Percentiles rank a stretch among this genome's conserved stretches.
These are phyloP conservation scores for Malthinus seriepunctatus DNA, from an alignment of 2,888 invertebrate genomes.

Conservation along the genomic window DNA sequence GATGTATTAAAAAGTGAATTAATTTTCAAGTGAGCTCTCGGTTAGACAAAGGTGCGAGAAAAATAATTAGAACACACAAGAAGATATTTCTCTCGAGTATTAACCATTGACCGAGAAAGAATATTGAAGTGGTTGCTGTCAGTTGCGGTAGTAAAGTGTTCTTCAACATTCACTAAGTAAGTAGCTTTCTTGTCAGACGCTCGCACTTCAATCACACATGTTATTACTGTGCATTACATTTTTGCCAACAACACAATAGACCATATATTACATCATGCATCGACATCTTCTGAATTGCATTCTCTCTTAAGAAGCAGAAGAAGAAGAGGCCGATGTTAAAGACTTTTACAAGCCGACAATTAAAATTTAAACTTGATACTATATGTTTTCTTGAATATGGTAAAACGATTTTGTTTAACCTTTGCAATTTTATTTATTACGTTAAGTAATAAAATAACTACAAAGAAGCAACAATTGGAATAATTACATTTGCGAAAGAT, in stretches of 20 bases:
- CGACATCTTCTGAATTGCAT: slow-evolving; percentile 17
- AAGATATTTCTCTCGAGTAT: slow-evolving; percentile 24
- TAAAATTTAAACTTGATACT: slow-evolving; percentile 35
- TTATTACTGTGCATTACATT: slow-evolving; percentile 51
- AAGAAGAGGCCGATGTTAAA: slow-evolving; percentile 26
- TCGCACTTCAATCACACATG: slow-evolving; percentile 50
- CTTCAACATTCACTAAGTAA: slow-evolving; percentile 47
- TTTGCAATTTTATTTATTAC: no score
- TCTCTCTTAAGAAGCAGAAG: no score
- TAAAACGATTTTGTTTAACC: no score
- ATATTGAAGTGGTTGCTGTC: slow-evolving; percentile 39
- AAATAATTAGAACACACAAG: slow-evolving; percentile 28
- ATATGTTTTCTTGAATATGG: no score
- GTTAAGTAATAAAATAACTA: no score
- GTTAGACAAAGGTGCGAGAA: not conserved
- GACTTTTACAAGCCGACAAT: slow-evolving; percentile 46
- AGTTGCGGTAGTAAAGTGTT: slow-evolving; percentile 46
- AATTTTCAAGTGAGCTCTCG: not conserved
- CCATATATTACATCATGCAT: slow-evolving; percentile 49
- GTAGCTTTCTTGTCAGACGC: slow-evolving; percentile 49
- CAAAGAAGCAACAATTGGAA: not conserved
- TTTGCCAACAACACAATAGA: slow-evolving; percentile 51
- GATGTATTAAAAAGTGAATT: not conserved
- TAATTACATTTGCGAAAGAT: slow-evolving; percentile 33
- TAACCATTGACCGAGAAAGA: slow-evolving; percentile 3